Evolutionary conservation across 2,113 vertebrate genomes (phyloP).

Genomic region (Oncorhynchus masou): DNA sequence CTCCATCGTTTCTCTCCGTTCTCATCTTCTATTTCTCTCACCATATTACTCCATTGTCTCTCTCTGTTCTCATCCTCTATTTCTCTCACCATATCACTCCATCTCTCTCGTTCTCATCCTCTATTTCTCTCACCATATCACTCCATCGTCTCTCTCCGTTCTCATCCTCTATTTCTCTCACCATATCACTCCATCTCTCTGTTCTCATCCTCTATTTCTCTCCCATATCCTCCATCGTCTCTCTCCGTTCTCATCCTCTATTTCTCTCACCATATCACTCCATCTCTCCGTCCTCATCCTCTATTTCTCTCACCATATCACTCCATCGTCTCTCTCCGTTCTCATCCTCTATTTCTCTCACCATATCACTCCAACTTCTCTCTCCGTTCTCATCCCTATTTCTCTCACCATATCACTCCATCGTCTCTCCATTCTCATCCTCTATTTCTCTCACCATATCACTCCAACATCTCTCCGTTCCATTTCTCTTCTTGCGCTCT

Average conservation of each 20-base stretch:
- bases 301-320: no score
- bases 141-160: not conserved
- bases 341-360: not conserved
- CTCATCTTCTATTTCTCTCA: no score
- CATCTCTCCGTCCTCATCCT: not conserved
- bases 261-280: not conserved
- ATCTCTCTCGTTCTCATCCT: no score
- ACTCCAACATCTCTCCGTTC: not conserved
- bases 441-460: no score
- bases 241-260: no score
- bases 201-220: no score
- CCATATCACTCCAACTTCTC: not conserved
- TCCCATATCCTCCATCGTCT: not conserved
- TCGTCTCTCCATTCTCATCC: no score
- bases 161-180: no score
- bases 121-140: no score
- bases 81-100: not conserved
- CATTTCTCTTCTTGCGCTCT: no score
- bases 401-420: not conserved
- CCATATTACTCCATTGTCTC: not conserved
- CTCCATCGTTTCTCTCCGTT: not conserved
- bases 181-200: not conserved
- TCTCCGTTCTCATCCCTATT: no score
- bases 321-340: not conserved
- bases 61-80: no score